Base-by-base conservation (phyloP, 2,113 vertebrate genomes). In the Hemiprocne comata region DNA sequence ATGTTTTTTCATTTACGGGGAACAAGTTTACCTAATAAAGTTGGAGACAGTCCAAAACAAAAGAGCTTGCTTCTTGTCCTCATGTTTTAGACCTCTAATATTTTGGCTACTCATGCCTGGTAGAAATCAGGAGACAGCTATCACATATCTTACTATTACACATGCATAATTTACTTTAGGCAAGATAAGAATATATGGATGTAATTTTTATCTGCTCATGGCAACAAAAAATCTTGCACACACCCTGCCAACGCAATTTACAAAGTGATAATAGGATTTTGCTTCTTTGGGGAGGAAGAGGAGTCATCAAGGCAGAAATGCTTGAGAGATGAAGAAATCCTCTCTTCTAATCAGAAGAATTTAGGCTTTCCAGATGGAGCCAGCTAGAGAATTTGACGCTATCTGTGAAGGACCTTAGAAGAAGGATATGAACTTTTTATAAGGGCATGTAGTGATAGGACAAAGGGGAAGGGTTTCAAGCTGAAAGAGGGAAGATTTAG, bases 151-250 rank as follows among this genome's bases (percentile, higher is more conserved):
- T 92, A 23, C 20, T 85, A 73, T 90, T 88, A 92, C 62, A 85
- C 38, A 76, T 46, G 54, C 71, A 77, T 71, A 61, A 85, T 90
- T 93, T 91, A 96, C 82, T 46, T 73, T 51, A 83, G 67, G 46
- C 86, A 87, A 93, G 67, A 90, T 94, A 86, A 88, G 76, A 84
- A 66, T 71, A 51, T 33, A 55, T 90, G 25, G 65, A 64, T 77
- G 28, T 46, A 83, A 88, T 90, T 94, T 94, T 93, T 86, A 67
- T 92, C 85, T 94, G 65, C 76, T 55, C 42, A n/a, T 55, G 55
- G 50, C 78, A 89, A 69, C 36, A 73, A 80, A 96, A 53, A 7
- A 14, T 2, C 64, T 86, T 73, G 31, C 46, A 83, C 42, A 36
- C 46, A 54, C 15, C 3, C 28, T 70, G 66, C 50, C 71, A 92